A percentile compares a stretch with the other conserved stretches of the same genome.
These are phyloP conservation scores for Axea sp. DNA, from an alignment of 2,888 invertebrate genomes.

Conservation along the genomic window DNA sequence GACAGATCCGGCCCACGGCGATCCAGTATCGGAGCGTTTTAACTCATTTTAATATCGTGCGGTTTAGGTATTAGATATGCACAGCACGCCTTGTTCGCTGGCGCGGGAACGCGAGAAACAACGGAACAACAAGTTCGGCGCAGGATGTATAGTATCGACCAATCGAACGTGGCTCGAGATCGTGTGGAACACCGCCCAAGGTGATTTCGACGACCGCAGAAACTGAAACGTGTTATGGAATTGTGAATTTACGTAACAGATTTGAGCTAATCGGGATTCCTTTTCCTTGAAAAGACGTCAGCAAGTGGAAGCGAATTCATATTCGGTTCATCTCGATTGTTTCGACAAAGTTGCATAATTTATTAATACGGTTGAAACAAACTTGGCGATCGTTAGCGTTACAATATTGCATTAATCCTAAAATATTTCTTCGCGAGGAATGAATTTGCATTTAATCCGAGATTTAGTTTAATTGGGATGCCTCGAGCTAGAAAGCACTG, in stretches of 20 bases:
- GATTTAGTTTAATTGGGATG: constrained; percentile 44
- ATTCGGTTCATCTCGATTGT: no score
- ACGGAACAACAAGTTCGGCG: constrained; percentile 31
- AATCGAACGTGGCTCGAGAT: constrained; percentile 10
- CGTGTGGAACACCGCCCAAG: background rate
- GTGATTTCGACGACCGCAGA: background rate
- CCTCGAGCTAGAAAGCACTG: constrained; percentile 46
- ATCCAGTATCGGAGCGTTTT: constrained; percentile 15
- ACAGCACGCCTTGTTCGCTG: constrained; percentile 5
- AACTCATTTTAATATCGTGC: constrained; percentile 53
- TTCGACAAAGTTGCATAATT: constrained; percentile 4
- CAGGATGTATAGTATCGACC: constrained; percentile 8
- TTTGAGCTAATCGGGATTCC: no score
- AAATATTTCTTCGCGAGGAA: constrained; percentile 16
- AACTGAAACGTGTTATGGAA: constrained; percentile 10
- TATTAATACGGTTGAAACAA: constrained; percentile 11
- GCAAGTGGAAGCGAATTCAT: no score
- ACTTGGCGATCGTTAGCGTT: constrained; percentile 22
- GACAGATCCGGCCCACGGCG: constrained; percentile 15
- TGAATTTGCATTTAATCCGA: constrained; percentile 20
- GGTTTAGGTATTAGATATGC: constrained; percentile 39
- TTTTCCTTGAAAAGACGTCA: no score
- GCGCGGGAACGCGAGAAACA: constrained; percentile 28
- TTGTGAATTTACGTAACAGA: constrained; percentile 13
- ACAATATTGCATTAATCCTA: constrained; percentile 38